Evolutionary conservation across 2,113 vertebrate species (phyloP).

Genomic region (Ptilorrhoa leucosticta): DNA sequence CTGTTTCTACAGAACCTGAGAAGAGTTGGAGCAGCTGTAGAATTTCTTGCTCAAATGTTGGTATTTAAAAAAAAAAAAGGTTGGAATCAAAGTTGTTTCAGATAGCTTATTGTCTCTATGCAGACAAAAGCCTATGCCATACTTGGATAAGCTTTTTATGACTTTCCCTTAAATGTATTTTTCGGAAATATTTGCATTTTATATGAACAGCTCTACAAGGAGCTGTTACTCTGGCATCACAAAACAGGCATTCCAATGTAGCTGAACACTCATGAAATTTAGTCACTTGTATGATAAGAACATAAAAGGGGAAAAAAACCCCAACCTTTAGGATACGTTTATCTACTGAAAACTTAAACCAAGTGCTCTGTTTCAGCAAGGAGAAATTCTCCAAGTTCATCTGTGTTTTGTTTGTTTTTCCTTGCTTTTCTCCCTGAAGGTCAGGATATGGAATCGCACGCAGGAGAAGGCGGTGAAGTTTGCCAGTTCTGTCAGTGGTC

Average conservation of each 20-base stretch:
- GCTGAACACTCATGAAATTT: not conserved
- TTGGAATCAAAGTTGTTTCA: not conserved
- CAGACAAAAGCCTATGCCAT: too few relatives aligned
- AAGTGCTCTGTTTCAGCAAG: not conserved
- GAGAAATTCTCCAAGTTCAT: not conserved
- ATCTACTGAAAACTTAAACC: not conserved
- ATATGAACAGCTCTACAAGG: not conserved
- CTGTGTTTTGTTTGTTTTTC: too few relatives aligned
- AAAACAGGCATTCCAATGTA: not conserved
- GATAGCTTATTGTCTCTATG: not conserved
- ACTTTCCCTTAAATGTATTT: not conserved
- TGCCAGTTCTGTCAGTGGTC: slow-evolving; percentile 56
- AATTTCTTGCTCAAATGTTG: not conserved
- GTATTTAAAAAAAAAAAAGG: not conserved
- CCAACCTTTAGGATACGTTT: rapidly evolving
- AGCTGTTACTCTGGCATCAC: not conserved
- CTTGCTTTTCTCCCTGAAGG: slow-evolving; percentile 58
- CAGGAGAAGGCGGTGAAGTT: slow-evolving; percentile 75
- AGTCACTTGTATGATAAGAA: not conserved
- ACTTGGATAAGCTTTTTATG: not conserved
- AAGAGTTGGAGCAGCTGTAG: not conserved
- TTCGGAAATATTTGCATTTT: not conserved
- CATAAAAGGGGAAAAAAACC: rapidly evolving
- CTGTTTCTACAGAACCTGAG: not conserved
- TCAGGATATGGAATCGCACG: slow-evolving; percentile 87